Evolutionary conservation across 2,797 vertebrate species (phyloP).

Genomic region (Sebastes steindachneri): DNA sequence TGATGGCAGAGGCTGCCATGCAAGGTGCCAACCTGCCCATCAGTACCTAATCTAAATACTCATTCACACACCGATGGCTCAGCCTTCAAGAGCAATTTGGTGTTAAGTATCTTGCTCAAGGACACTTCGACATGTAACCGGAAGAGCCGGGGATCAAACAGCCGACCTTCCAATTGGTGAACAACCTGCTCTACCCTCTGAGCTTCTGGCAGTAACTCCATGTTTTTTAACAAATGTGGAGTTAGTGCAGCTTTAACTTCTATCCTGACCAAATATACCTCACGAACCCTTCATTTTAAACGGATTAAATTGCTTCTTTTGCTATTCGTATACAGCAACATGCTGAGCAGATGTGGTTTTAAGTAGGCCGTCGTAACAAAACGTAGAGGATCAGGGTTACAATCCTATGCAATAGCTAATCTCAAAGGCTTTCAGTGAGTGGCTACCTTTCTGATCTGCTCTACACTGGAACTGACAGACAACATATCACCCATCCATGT

Average conservation of each 20-base stretch:
- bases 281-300: neutral
- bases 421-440: constrained; percentile 44
- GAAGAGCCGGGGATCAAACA: no score
- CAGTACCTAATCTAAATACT: no score
- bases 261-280: neutral
- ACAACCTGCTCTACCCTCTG: no score
- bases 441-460: constrained; percentile 37
- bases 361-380: constrained; percentile 40
- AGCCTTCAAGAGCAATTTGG: no score
- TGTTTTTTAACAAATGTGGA: neutral
- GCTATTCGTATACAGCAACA: neutral
- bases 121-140: no score
- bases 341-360: constrained; percentile 51
- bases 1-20: no score
- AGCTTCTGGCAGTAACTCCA: no score
- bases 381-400: constrained; percentile 44
- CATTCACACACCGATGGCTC: no score
- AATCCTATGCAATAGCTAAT: constrained; percentile 56
- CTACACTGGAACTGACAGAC: constrained; percentile 11
- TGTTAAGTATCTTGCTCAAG: no score
- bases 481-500: neutral
- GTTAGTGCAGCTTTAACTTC: neutral
- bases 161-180: no score
- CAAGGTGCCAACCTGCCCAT: no score
- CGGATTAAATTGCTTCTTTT: neutral